Evolutionary conservation across 1,140 invertebrate species (phyloP).

Genomic region (Drosophila hydei): DNA sequence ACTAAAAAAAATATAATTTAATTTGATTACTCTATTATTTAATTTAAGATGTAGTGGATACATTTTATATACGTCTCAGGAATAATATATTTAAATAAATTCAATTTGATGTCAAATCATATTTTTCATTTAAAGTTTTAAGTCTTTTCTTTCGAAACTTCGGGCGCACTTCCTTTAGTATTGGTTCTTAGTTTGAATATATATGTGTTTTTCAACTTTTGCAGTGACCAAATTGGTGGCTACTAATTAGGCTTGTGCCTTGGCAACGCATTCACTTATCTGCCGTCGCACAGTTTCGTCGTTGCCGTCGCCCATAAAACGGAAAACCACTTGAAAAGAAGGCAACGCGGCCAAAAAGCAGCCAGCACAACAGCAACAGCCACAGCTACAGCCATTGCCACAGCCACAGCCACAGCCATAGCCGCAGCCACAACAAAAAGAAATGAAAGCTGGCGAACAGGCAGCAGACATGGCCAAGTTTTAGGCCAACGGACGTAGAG

Average conservation of each 20-base stretch:
- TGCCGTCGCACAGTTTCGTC: conserved; percentile 10
- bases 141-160: too few relatives aligned
- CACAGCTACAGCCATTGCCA: not conserved
- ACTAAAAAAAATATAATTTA: too few relatives aligned
- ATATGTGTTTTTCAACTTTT: conserved; percentile 2
- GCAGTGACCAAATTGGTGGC: conserved; percentile 2
- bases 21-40: too few relatives aligned
- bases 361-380: not conserved
- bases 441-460: not conserved
- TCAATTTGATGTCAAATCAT: too few relatives aligned
- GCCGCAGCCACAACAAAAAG: conserved; percentile 32
- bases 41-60: too few relatives aligned
- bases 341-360: conserved; percentile 6
- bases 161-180: too few relatives aligned
- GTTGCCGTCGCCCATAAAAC: not conserved
- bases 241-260: conserved; percentile 35
- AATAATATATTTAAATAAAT: too few relatives aligned
- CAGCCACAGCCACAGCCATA: conserved; percentile 7
- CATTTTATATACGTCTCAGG: too few relatives aligned
- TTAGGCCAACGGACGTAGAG: conserved; percentile 52
- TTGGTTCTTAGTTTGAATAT: not conserved
- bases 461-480: conserved; percentile 5
- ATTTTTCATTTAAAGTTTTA: too few relatives aligned
- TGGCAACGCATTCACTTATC: conserved; percentile 28
- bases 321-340: conserved; percentile 47